phyloP scores from a whole-genome alignment of 2,113 vertebrate species.

The Thamnaconus septentrionalis region DNA sequence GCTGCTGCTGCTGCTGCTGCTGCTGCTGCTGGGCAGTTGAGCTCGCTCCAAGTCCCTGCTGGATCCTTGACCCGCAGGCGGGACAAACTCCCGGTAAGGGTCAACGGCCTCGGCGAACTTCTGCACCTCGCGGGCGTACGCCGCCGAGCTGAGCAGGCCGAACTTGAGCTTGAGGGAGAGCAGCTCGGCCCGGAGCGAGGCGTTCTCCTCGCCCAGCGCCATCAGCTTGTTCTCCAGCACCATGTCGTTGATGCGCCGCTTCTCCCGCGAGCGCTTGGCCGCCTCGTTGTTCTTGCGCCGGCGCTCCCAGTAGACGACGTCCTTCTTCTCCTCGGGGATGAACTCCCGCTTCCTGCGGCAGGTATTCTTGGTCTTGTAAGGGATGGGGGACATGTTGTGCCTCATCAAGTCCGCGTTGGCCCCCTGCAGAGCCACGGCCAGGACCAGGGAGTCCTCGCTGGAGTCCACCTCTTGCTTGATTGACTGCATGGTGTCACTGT shows the following conservation, averaged over 20 bases:
- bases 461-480: constrained; percentile 86
- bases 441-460: constrained; percentile 80
- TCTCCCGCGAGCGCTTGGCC: constrained; percentile 94
- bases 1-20: constrained; percentile 9
- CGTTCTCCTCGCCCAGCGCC: constrained; percentile 92
- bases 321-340: constrained; percentile 96
- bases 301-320: constrained; percentile 93
- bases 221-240: constrained; percentile 95
- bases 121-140: constrained; percentile 89
- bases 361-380: constrained; percentile 77
- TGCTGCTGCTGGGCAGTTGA: constrained; percentile 76
- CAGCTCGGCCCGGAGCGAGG: constrained; percentile 89
- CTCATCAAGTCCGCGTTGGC: constrained; percentile 56
- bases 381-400: constrained; percentile 50
- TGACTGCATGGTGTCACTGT: constrained; percentile 85
- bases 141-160: constrained; percentile 87
- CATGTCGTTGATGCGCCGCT: constrained; percentile 93
- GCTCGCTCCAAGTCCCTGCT: constrained; percentile 78
- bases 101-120: constrained; percentile 80
- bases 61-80: constrained; percentile 66
- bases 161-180: constrained; percentile 91
- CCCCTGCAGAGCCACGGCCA: constrained; percentile 82
- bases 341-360: constrained; percentile 93
- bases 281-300: constrained; percentile 96
- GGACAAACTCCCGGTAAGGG: constrained; percentile 83